These are phyloP conservation scores for Mesocricetus auratus DNA, from an alignment of 2,113 vertebrate genomes.

Conservation along the genomic window DNA sequence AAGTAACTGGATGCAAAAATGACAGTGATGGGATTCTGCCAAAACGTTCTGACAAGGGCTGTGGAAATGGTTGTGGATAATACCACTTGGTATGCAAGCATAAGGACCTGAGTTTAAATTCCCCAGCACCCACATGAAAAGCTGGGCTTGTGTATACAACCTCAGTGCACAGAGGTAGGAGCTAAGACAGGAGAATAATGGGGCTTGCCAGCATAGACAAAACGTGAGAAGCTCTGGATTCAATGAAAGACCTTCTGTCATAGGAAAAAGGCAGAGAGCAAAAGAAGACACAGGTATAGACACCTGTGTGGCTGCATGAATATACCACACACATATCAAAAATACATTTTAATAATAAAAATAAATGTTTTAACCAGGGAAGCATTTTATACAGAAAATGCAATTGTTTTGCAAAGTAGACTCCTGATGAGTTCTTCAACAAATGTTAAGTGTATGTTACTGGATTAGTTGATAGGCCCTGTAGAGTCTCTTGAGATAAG, in stretches of 20 bases:
- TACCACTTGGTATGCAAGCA: neutral
- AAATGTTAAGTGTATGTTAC: neutral
- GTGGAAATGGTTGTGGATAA: neutral
- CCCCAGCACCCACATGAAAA: neutral
- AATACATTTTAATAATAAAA: neutral
- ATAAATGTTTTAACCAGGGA: neutral
- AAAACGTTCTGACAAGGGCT: neutral
- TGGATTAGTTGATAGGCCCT: neutral
- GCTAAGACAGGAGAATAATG: too few species aligned
- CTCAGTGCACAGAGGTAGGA: too few species aligned
- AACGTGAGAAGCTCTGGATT: neutral
- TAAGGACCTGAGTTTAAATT: neutral
- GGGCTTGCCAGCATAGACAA: neutral
- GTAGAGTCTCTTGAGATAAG: neutral
- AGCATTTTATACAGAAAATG: neutral
- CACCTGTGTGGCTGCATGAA: too few species aligned
- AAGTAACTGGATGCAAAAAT: neutral
- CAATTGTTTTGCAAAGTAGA: neutral
- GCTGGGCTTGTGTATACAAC: neutral
- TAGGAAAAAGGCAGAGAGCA: neutral
- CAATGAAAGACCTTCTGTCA: neutral
- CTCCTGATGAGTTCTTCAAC: neutral
- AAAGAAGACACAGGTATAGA: neutral
- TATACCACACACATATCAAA: neutral
- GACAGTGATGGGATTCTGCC: neutral